phyloP scores from a whole-genome alignment of 2,888 invertebrate species.

The Watsonalla binaria region DNA sequence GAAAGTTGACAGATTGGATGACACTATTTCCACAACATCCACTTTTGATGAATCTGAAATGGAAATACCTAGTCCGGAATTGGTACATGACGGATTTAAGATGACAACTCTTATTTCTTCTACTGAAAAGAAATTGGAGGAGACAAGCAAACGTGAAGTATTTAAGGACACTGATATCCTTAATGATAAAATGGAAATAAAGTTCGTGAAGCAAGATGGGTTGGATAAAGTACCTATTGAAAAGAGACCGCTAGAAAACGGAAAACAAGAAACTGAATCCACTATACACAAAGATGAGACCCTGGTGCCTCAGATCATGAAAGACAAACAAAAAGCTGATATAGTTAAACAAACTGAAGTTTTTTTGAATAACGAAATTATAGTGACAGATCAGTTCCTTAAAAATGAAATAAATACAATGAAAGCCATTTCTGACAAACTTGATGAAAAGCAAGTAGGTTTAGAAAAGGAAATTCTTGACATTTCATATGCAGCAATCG shows the following conservation, averaged over 20 bases:
- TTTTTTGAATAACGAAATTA: constrained; percentile 2
- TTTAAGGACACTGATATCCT: too few relatives aligned
- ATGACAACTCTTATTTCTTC: background rate
- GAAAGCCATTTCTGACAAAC: constrained; percentile 50
- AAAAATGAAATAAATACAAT: constrained; percentile 6
- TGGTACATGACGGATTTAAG: constrained; percentile 13
- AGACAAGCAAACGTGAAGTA: background rate
- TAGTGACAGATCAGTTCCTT: constrained; percentile 2
- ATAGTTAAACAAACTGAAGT: background rate
- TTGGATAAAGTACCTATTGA: background rate
- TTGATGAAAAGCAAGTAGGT: constrained; percentile 64
- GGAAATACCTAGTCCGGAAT: constrained; percentile 17
- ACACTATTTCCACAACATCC: background rate
- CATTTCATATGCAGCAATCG: constrained; percentile 20
- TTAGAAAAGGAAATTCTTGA: constrained; percentile 46
- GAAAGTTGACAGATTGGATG: constrained; percentile 8
- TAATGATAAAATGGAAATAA: background rate
- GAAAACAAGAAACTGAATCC: background rate
- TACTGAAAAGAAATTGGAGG: background rate
- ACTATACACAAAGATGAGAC: background rate
- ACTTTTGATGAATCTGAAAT: background rate
- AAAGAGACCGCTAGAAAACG: background rate
- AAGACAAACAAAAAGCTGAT: background rate
- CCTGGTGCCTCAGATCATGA: background rate
- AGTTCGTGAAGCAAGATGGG: background rate